A percentile compares a stretch with the other conserved stretches of the same genome.
phyloP scores from a whole-genome alignment of 2,888 invertebrate species.

The Deroplatys truncata region DNA sequence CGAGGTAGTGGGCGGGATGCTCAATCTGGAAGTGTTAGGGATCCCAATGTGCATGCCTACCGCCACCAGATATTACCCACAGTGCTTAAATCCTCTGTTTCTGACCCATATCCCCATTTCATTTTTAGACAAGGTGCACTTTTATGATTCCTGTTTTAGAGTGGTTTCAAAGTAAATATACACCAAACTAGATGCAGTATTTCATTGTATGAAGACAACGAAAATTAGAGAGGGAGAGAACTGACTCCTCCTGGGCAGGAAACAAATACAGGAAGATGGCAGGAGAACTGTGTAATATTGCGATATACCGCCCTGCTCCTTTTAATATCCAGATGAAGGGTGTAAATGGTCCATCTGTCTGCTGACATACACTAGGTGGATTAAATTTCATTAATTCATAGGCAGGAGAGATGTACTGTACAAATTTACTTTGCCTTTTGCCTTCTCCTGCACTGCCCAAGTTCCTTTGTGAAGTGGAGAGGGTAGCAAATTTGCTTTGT shows the following conservation, averaged over 20 bases:
- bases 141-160: too few species aligned
- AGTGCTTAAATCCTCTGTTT: too few species aligned
- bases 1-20: too few species aligned
- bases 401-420: neutral
- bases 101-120: too few species aligned
- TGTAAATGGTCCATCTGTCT: slow-evolving; percentile 10
- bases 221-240: neutral
- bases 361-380: neutral
- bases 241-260: neutral
- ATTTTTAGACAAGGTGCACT: too few species aligned
- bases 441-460: neutral
- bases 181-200: neutral
- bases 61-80: too few species aligned
- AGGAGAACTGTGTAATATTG: neutral
- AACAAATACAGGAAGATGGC: neutral
- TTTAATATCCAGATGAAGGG: slow-evolving; percentile 3
- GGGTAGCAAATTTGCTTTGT: neutral
- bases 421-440: slow-evolving; percentile 10
- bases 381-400: slow-evolving; percentile 19
- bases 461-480: neutral
- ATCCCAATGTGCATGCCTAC: too few species aligned
- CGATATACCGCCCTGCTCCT: neutral
- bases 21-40: too few species aligned
- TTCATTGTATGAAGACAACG: neutral
- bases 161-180: too few species aligned